Evolutionary conservation across 2,888 invertebrate species (phyloP).

Genomic region (Mesorhabditis spiculigera): DNA sequence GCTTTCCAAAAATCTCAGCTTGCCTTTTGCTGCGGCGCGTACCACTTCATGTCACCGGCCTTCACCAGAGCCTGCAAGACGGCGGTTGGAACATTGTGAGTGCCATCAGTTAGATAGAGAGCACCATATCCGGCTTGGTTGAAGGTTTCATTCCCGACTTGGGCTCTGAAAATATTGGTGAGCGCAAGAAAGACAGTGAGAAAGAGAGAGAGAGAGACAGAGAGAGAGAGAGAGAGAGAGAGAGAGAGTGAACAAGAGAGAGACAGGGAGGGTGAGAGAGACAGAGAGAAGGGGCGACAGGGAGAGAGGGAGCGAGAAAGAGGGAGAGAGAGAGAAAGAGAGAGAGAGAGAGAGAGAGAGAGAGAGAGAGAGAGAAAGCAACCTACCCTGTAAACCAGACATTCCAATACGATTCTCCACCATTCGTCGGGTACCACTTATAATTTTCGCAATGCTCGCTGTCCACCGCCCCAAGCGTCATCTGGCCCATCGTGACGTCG

Average conservation of each 20-base stretch:
- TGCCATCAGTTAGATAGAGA: not conserved
- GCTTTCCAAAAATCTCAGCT: too few relatives aligned
- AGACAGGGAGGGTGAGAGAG: too few relatives aligned
- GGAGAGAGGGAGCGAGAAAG: too few relatives aligned
- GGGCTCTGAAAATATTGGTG: not conserved
- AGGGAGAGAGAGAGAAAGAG: too few relatives aligned
- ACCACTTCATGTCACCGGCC: not conserved
- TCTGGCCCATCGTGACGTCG: not conserved
- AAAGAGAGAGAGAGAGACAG: too few relatives aligned
- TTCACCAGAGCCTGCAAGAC: not conserved
- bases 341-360: too few relatives aligned
- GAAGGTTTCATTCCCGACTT: not conserved
- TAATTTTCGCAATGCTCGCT: not conserved
- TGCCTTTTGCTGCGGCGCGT: not conserved
- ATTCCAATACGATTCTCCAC: not conserved
- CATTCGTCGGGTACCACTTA: not conserved
- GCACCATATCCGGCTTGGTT: not conserved
- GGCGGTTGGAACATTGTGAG: not conserved
- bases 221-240: too few relatives aligned
- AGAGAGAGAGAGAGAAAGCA: too few relatives aligned
- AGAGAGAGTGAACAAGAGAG: too few relatives aligned
- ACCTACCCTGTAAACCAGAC: not conserved
- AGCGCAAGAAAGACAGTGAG: too few relatives aligned
- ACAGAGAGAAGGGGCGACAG: too few relatives aligned
- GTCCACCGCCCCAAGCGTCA: not conserved